Evolutionary conservation across 2,888 invertebrate genomes (phyloP), one percentile per base, ranked within the genome.

Genomic region (Platycnemis pennipes): DNA sequence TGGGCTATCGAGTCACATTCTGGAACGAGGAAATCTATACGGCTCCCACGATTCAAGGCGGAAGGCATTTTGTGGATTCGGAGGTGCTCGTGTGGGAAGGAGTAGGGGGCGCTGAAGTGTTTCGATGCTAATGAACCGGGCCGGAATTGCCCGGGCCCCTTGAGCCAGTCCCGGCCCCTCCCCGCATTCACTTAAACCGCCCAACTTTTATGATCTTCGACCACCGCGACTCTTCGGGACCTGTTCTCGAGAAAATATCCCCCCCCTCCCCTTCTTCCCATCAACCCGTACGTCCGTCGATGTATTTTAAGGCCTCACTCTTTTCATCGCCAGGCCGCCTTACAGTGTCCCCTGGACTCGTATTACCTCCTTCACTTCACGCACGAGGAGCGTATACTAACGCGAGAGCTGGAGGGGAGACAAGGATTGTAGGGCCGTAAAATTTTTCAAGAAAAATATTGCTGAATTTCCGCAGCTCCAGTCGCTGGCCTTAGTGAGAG

Each of bases 101-200:
- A 37, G 77, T 77, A 37, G n/a, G 77, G 37, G 44, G 63, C 63
- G 91, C n/a, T 77, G 77, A 77, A 91, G 91, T 91, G 91, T 63
- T 63, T 42, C 63, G 56, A 91, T 91, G 91, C 91, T 91, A 91
- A 91, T 91, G 91, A 91, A 91, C 91, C 91, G 63, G 91, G 63
- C 63, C n/a, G 37, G 37, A 77, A 77, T 77, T 37, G 37, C 77
- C 26, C 37, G 37, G 37, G 49, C 49, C 49, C 63, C n/a, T 63
- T 37, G 31, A 42, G 0, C 56, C 91, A 11, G n/a, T n/a, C 42
- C 31, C 56, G 22, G 42, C 44, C 16, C 63, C 89, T n/a, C 37
- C 37, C 2, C 91, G 16, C 89, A 53, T 26, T 89, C 42, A 56
- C 56, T 42, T 53, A 56, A 49, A 31, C 53, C 56, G 16, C 44